A percentile compares a stretch with the other conserved stretches of the same genome.
These are phyloP conservation scores for Pseudochaenichthys georgianus DNA, from an alignment of 2,797 vertebrate genomes.

Conservation along the genomic window DNA sequence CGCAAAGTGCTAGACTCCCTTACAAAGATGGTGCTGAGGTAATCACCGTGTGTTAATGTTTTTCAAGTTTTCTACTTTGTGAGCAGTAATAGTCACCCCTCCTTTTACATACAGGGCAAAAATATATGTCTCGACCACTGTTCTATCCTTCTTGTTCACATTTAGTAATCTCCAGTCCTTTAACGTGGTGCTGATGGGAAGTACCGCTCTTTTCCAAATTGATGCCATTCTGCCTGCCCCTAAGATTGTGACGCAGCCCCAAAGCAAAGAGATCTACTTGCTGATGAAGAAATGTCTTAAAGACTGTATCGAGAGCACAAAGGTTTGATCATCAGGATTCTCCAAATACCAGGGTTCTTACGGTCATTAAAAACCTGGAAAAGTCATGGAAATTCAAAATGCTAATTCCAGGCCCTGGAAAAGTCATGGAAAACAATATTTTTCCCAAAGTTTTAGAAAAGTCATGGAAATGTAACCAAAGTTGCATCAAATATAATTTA, in stretches of 20 bases:
- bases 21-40: slow-evolving; percentile 91
- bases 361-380: no score
- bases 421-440: no score
- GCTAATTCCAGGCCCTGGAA: no score
- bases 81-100: not conserved
- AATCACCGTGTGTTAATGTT: slow-evolving; percentile 44
- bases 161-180: slow-evolving; percentile 91
- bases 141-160: slow-evolving; percentile 15
- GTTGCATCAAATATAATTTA: no score
- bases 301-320: slow-evolving; percentile 90
- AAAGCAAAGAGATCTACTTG: slow-evolving; percentile 87
- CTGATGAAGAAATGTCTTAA: slow-evolving; percentile 87
- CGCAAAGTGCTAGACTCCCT: slow-evolving; percentile 87
- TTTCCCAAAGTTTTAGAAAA: no score
- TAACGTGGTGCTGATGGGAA: slow-evolving; percentile 83
- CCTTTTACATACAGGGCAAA: not conserved
- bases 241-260: slow-evolving; percentile 90
- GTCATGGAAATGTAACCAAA: no score
- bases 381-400: no score
- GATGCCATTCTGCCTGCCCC: slow-evolving; percentile 89
- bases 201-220: slow-evolving; percentile 87
- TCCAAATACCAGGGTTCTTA: not conserved
- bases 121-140: slow-evolving; percentile 3
- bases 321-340: slow-evolving; percentile 81
- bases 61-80: not conserved